Conservation (phyloP, 2,113 vertebrate species). For the Stegastes partitus region DNA sequence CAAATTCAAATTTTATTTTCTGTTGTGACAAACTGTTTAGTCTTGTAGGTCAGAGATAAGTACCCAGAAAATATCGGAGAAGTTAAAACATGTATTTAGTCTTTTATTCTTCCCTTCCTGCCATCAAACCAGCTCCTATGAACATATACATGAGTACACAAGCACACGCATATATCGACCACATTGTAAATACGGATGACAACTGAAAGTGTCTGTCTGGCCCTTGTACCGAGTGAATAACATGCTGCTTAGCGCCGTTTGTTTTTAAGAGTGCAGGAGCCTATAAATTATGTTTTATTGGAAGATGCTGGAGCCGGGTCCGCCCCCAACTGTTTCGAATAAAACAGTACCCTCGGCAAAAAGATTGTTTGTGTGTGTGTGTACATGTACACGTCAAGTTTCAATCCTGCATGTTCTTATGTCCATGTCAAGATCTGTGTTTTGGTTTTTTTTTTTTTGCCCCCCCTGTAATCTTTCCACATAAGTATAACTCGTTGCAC, state of each 20-base stretch:
- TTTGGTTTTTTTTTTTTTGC: too few relatives aligned
- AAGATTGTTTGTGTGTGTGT: too few relatives aligned
- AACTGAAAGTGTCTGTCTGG: conserved; percentile 48
- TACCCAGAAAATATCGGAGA: too few relatives aligned
- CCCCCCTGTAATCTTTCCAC: background rate
- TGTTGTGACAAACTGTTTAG: too few relatives aligned
- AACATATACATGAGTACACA: conserved; percentile 13
- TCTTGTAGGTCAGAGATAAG: too few relatives aligned
- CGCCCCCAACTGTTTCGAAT: conserved; percentile 38
- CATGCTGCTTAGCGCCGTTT: conserved; percentile 63
- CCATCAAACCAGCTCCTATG: background rate
- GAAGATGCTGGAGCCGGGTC: conserved; percentile 38
- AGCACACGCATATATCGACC: conserved; percentile 24
- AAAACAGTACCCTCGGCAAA: background rate
- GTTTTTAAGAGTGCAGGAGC: conserved; percentile 50
- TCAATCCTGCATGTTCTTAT: background rate
- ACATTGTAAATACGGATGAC: conserved; percentile 70
- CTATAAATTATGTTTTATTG: conserved; percentile 76
- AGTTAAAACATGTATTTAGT: too few relatives aligned
- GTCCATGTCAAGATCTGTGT: background rate
- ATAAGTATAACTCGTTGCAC: conserved; percentile 2
- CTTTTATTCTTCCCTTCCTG: background rate
- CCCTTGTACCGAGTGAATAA: conserved; percentile 49
- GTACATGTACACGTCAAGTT: background rate
- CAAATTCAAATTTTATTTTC: too few relatives aligned